Evolutionary conservation across 1,140 invertebrate species (phyloP), one percentile per base, ranked within the genome.

Genomic region (Drosophila orosa): DNA sequence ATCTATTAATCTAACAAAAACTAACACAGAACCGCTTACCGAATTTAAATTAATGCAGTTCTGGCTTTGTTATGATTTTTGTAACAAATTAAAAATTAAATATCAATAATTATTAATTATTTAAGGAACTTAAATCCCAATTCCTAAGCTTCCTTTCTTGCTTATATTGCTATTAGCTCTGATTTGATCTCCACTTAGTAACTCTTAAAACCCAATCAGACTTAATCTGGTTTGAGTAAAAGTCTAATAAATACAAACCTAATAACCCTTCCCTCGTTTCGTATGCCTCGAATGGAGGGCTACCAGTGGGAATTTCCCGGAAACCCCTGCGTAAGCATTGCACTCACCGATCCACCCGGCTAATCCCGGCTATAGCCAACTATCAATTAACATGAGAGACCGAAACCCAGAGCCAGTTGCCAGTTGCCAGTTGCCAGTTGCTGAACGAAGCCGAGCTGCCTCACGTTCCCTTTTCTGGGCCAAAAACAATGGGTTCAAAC

Each of bases 401-500:
- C 39, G 9, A 33, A 33, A 6, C 6, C 15, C 47, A 13, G 9
- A 31, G 47, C 2, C 56, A 19, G 25, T 39, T n/a, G 8, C 48
- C 48, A 33, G 8, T 17, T 48, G 13, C 47, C 33, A 31, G 19
- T 24, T 33, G 12, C 69, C 50, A 52, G 59, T 37, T 50, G 37
- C 37, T 35, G 25, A 50, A 15, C 45, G 13, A 27, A 25, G 7
- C 13, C 25, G 24, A 35, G 39, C 63, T 22, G 63, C 33, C 60
- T 56, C 58, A 73, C 55, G 54, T 77, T 45, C 78, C 83, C 77
- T 74, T 89, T 83, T 89, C 83, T 78, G 84, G 80, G 73, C 81
- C 54, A 73, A 87, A 89, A 89, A 85, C 82, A 85, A 85, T 87
- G 84, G 84, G 84, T 84, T 89, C 83, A 89, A 89, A 80, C 72